Base-by-base conservation (phyloP, 2,113 vertebrate species). In the Campylomormyrus numenius region DNA sequence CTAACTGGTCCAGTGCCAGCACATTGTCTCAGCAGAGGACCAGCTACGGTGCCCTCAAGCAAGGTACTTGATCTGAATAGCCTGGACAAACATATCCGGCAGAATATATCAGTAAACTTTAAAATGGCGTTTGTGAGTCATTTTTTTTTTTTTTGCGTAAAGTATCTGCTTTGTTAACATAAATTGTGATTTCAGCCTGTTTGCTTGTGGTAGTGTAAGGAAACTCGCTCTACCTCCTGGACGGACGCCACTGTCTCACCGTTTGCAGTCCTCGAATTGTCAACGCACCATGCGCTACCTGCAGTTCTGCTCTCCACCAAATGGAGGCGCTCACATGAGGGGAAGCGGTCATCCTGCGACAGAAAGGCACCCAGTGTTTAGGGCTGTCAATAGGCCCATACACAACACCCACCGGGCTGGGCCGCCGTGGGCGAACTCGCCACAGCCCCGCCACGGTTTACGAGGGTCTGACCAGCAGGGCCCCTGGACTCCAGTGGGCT, bases 261-360 rank as follows among this genome's bases (percentile, higher is more conserved):
- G 7, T 13, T n/a, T 49, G 19, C 39, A 49, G 15, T 80, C 15
- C 74, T 80, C 35, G 6, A 42, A 42, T 15, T 19, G 17, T 15
- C 31, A 19, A 8, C 15, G 31, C 3, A 5, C 74, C 35, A 70
- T 27, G 11, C 39, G 17, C 15, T 85, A 49, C 45, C 5, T 85
- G 21, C 42, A 31, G 62, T 31, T 70, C 27, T 27, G 62, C 10
- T 27, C 62, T 13, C 62, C 6, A 17, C n/a, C 35, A 56, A 87
- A 87, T 35, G 50, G 27, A 94, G 94, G 94, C 93, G 62, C 84
- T 90, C 91, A 93, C 91, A 94, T 92, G 93, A 92, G 93, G 94
- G 94, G 94, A 92, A 90, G 83, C 90, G 93, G 92, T 90, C 48
- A 91, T 90, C 89, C 90, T 90, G 92, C 91, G 89, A 94, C 94